These are phyloP conservation scores for Cottoperca gobio DNA, from an alignment of 2,797 vertebrate genomes.

Conservation along the genomic window DNA sequence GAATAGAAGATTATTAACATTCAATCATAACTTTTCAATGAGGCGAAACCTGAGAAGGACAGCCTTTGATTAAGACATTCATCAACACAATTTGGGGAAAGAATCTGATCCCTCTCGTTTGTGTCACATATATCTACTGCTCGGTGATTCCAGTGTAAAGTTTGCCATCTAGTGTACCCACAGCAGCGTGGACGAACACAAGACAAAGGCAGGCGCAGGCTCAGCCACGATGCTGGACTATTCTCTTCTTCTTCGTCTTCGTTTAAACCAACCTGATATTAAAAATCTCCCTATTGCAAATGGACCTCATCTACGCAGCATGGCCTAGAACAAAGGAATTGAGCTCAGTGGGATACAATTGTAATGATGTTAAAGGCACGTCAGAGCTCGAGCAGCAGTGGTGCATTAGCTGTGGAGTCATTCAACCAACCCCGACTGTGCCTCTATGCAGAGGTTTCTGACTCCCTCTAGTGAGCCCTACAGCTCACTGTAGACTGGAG, in stretches of 20 bases:
- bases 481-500: constrained; percentile 80
- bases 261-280: constrained; percentile 57
- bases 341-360: constrained; percentile 64
- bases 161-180: constrained; percentile 88
- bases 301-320: constrained; percentile 45
- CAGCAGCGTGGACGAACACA: constrained; percentile 83
- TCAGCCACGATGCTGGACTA: constrained; percentile 34
- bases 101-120: constrained; percentile 77
- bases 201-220: constrained; percentile 73
- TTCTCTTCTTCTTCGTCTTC: constrained; percentile 23
- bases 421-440: constrained; percentile 70
- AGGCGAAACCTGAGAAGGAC: constrained; percentile 86
- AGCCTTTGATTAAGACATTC: constrained; percentile 87
- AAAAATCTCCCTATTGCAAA: constrained; percentile 50
- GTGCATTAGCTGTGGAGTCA: constrained; percentile 82
- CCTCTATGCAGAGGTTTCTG: constrained; percentile 81
- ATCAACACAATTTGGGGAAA: constrained; percentile 84
- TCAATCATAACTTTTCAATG: constrained; percentile 88
- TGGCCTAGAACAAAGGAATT: constrained; percentile 74
- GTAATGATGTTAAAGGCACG: constrained; percentile 68
- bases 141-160: constrained; percentile 77
- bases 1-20: constrained; percentile 87
- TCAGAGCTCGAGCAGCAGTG: constrained; percentile 75
- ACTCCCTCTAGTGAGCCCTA: constrained; percentile 85
- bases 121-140: constrained; percentile 64